Conservation (phyloP, 2,113 vertebrate species). For the Oreotragus oreotragus region DNA sequence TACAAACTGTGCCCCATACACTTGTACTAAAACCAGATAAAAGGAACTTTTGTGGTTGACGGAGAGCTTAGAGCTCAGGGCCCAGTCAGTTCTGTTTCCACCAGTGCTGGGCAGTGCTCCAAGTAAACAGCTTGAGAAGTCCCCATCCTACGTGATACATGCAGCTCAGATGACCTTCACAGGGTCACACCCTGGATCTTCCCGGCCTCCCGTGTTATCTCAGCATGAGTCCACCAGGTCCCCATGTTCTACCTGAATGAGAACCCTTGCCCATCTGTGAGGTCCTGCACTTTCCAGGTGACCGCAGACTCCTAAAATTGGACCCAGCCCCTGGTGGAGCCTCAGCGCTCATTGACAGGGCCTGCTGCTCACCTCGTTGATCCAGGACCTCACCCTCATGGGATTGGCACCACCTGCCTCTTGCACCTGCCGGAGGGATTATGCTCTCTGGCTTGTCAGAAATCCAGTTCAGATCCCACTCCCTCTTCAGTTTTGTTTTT, state of each 20-base stretch:
- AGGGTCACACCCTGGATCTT: not conserved
- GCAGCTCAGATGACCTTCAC: not conserved
- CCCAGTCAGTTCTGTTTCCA: not conserved
- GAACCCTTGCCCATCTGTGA: not conserved
- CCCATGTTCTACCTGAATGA: not conserved
- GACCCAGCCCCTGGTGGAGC: not conserved
- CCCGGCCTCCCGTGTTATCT: not conserved
- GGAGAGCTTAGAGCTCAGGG: not conserved
- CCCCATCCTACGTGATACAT: rapidly evolving
- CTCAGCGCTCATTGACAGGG: not conserved
- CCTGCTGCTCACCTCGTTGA: not conserved
- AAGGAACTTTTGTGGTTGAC: not conserved
- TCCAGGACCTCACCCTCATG: not conserved
- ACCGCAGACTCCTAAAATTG: not conserved
- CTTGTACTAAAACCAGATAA: not conserved
- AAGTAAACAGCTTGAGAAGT: not conserved
- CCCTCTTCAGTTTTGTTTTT: not conserved
- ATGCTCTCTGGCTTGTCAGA: not conserved
- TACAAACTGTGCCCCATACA: not conserved
- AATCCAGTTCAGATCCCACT: not conserved
- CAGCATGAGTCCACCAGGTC: not conserved
- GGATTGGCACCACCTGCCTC: not conserved
- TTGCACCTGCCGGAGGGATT: not conserved
- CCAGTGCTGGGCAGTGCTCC: not conserved
- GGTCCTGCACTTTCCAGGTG: not conserved